Base-by-base conservation (phyloP, 2,797 vertebrate species). In the Gila robusta region DNA sequence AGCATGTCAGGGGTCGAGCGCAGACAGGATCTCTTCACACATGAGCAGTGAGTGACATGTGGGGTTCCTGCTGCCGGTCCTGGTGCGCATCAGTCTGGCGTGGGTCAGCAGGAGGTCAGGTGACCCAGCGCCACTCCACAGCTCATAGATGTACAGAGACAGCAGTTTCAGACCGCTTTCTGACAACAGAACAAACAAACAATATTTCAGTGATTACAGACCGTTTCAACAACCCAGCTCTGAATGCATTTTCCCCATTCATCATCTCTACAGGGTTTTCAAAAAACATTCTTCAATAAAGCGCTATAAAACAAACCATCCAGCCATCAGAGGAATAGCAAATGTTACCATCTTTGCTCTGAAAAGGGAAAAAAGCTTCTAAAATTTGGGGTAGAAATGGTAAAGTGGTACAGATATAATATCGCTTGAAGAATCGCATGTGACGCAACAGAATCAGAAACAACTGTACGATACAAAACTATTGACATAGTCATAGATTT, bases 101-200 rank as follows among this genome's bases (percentile, higher is more conserved):
- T 96, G 95, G 35, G 88, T 90, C 84, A 94, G 89, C 88, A 96
- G 94, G 67, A 95, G 90, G 32, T 93, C 91, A 7, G 95, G 88
- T 1, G 93, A 92, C 0, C 64, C 3, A 9, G 92, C 92, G 59
- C 94, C 95, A 2, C 92, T 95, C 95, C 94, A 96, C 86, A 94
- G 16, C 86, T 96, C 95, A 83, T 94, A 92, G 86, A 96, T 84
- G 91, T 95, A 96, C 83, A 94, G 41, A 0, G 95, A 94, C 84
- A 94, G 81, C 79, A 96, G 88, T 39, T 88, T 90, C 87, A 95
- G 88, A 0, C 94, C 94, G 0, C 93, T 91, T 41, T 93, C 95
- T 96, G 91, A 1, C 88, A 80, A 37, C 62, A 91, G 69, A 10
- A 71, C 23, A 77, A 32, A 81, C 41, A 84, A 19, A 37, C 17